Percentiles rank a stretch among this genome's conserved stretches.
Conservation (phyloP, 2,113 vertebrate species). For the Bambusicola thoracicus region DNA sequence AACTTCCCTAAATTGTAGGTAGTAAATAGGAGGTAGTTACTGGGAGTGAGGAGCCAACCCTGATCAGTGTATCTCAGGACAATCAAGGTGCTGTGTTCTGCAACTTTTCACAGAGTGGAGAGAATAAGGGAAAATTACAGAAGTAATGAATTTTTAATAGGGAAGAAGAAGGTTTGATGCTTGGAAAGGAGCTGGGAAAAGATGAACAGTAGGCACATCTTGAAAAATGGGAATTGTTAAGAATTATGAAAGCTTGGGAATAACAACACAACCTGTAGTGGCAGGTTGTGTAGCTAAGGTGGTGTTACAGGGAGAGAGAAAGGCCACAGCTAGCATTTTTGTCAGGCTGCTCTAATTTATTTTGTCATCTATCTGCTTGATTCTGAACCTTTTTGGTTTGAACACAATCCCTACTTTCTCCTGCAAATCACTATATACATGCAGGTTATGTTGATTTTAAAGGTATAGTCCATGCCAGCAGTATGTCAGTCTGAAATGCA, state of each 20-base stretch:
- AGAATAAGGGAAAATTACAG: background rate
- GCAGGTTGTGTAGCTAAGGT: background rate
- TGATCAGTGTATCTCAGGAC: background rate
- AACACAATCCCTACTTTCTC: background rate
- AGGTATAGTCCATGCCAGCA: background rate
- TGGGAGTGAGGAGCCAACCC: background rate
- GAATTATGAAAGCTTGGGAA: background rate
- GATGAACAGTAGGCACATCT: background rate
- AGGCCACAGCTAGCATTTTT: background rate
- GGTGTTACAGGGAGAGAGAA: background rate
- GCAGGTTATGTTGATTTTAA: background rate
- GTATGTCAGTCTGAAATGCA: background rate
- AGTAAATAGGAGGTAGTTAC: background rate
- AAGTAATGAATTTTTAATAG: background rate
- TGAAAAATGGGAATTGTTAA: background rate
- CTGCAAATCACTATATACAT: background rate
- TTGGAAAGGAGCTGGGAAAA: background rate
- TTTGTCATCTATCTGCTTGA: background rate
- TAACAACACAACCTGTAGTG: background rate
- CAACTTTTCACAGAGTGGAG: background rate
- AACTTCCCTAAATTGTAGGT: background rate
- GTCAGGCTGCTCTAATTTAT: background rate
- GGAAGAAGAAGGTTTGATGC: background rate
- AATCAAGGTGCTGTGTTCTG: background rate
- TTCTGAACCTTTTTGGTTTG: background rate